A percentile compares a stretch with the other conserved stretches of the same genome.
phyloP scores from a whole-genome alignment of 2,113 vertebrate species.

The Callipepla squamata region DNA sequence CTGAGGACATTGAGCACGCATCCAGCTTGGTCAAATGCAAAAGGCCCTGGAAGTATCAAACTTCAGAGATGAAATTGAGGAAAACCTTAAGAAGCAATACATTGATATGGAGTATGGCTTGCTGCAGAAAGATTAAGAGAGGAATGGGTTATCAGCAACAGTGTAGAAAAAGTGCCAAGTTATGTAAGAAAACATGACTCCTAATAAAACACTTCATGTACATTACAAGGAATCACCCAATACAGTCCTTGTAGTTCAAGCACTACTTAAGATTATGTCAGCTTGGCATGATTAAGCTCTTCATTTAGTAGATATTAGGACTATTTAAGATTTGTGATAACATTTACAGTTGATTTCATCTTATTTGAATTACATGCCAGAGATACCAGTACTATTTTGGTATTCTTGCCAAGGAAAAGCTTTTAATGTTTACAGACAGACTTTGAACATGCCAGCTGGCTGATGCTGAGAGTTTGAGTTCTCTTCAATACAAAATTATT shows the following conservation, averaged over 20 bases:
- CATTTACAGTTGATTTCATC: constrained; percentile 34
- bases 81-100: background rate
- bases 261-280: constrained; percentile 22
- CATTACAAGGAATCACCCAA: background rate
- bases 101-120: background rate
- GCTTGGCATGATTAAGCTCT: constrained; percentile 10
- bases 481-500: constrained; percentile 50
- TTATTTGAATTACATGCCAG: constrained; percentile 47
- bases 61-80: background rate
- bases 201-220: background rate
- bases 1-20: background rate
- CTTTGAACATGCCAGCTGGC: constrained; percentile 46
- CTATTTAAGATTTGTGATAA: constrained; percentile 45
- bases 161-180: background rate
- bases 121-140: background rate
- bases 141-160: background rate
- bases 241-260: background rate
- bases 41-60: background rate
- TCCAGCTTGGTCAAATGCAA: background rate
- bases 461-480: constrained; percentile 26
- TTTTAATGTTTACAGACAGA: constrained; percentile 56
- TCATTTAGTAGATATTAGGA: constrained; percentile 19
- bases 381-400: constrained; percentile 53
- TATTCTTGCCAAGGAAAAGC: constrained; percentile 52
- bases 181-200: background rate